These are phyloP conservation scores for Megalops cyprinoides DNA, from an alignment of 2,797 vertebrate genomes.

Conservation along the genomic window DNA sequence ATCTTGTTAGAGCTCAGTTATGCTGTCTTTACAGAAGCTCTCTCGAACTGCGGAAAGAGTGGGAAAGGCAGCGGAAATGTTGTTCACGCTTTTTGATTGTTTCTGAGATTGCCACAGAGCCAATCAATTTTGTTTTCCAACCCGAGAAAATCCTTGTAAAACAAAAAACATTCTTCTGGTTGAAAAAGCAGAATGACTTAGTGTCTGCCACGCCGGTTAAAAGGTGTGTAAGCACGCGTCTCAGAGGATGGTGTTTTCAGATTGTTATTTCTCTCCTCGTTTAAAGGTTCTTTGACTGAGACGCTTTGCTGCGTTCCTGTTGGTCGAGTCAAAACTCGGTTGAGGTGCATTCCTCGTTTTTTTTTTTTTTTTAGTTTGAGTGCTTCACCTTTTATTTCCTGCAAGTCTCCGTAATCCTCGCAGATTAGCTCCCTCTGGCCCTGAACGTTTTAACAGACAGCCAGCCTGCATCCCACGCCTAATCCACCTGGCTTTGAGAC, in stretches of 20 bases:
- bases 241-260: background rate
- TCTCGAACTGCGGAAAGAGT: background rate
- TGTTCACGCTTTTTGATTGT: background rate
- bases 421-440: background rate
- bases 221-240: background rate
- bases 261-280: too few species aligned
- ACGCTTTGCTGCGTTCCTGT: background rate
- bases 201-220: background rate
- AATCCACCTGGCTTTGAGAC: constrained; percentile 67
- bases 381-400: background rate
- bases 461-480: constrained; percentile 25
- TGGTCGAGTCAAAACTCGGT: background rate
- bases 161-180: background rate
- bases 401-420: background rate
- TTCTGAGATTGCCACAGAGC: background rate
- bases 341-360: background rate
- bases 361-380: background rate
- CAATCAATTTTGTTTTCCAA: background rate
- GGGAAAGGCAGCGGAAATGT: background rate
- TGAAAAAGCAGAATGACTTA: background rate
- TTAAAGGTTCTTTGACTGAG: too few species aligned
- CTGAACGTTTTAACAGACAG: background rate
- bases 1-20: background rate
- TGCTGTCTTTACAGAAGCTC: background rate
- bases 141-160: background rate